Evolutionary conservation across 2,113 vertebrate species (phyloP).

Genomic region (Saguinus imperator): DNA sequence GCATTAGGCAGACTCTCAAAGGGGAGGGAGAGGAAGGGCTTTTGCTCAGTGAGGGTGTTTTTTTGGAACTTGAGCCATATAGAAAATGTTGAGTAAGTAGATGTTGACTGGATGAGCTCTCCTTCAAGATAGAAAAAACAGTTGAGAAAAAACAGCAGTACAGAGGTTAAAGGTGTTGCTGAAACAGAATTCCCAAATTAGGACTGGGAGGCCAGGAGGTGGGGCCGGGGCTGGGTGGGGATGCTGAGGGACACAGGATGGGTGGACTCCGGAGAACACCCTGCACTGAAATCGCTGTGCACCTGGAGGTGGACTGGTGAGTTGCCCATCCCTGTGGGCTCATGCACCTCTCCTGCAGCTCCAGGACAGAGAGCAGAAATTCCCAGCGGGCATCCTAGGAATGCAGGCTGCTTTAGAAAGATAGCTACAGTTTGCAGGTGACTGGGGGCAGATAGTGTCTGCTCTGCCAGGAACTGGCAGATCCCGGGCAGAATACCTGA

Average conservation of each 20-base stretch:
- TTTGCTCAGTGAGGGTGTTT: not conserved
- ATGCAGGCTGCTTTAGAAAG: not conserved
- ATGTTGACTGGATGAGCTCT: not conserved
- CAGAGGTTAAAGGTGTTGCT: not conserved
- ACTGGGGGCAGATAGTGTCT: not conserved
- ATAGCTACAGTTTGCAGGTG: not conserved
- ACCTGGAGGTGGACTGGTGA: too few relatives aligned
- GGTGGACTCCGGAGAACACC: not conserved
- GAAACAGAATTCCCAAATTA: not conserved
- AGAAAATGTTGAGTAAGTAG: slow-evolving; percentile 12
- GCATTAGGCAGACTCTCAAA: not conserved
- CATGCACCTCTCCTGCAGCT: not conserved
- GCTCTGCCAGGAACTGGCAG: not conserved
- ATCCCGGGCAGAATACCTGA: not conserved
- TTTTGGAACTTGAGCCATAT: not conserved
- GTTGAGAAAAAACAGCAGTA: not conserved
- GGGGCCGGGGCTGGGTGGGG: not conserved
- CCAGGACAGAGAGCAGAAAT: not conserved
- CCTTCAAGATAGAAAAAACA: not conserved
- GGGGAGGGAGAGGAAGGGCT: not conserved
- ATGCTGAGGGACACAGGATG: not conserved
- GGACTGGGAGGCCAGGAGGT: not conserved
- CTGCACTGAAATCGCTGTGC: not conserved
- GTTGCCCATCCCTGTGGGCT: not conserved
- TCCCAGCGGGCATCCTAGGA: not conserved